phyloP scores from a whole-genome alignment of 2,797 vertebrate species.

The Acrocephalus scirpaceus region DNA sequence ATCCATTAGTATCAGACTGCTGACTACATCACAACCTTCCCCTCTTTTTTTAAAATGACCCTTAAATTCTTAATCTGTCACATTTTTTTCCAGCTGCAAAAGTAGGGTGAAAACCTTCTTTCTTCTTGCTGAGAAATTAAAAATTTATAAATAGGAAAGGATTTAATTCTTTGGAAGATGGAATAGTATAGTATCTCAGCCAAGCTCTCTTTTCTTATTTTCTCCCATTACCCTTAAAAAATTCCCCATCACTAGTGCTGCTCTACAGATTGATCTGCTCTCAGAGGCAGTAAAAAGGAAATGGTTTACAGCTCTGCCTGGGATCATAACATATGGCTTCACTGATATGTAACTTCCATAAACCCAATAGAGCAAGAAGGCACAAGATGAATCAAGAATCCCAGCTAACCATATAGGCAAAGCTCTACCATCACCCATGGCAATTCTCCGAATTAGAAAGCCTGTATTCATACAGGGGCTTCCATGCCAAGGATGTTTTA shows the following conservation, averaged over 20 bases:
- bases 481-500: not conserved
- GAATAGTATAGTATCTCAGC: not conserved
- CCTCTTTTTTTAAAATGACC: not conserved
- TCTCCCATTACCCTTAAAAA: conserved; percentile 43
- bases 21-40: not conserved
- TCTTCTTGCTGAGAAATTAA: conserved; percentile 24
- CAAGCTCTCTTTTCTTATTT: conserved; percentile 17
- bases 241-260: not conserved
- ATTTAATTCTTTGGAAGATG: conserved; percentile 16
- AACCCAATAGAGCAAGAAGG: conserved; percentile 34
- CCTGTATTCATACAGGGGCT: not conserved
- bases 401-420: not conserved
- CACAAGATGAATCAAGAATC: conserved; percentile 12
- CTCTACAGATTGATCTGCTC: conserved; percentile 33
- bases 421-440: not conserved
- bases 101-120: not conserved
- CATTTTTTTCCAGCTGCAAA: not conserved
- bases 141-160: not conserved
- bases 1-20: conserved; percentile 44
- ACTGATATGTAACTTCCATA: conserved; percentile 41
- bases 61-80: conserved; percentile 26
- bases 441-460: not conserved
- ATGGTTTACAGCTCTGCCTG: conserved; percentile 57
- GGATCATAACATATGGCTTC: conserved; percentile 36
- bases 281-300: conserved; percentile 45